These are phyloP conservation scores for Pyrrhura leucotis DNA, from an alignment of 2,797 vertebrate species.

Conservation along the genomic window DNA sequence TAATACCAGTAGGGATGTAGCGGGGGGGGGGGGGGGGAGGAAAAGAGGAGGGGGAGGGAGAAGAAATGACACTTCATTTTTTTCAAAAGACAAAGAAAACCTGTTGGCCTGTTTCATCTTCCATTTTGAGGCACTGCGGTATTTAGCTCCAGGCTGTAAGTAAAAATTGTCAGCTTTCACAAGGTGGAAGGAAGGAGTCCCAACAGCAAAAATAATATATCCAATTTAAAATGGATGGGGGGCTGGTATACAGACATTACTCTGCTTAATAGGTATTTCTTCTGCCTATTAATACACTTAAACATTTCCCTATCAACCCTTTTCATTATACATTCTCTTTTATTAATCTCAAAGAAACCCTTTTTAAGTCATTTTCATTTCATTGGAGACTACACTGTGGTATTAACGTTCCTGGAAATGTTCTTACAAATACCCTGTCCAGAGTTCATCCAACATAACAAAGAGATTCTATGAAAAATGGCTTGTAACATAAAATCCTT, in stretches of 20 bases:
- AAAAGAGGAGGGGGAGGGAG: neutral
- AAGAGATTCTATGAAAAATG: conserved; percentile 72
- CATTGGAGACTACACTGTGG: neutral
- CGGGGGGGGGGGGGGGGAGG: conserved; percentile 15
- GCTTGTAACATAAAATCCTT: conserved; percentile 72
- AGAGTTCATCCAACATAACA: conserved; percentile 67
- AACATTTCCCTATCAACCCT: neutral
- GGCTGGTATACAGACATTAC: neutral
- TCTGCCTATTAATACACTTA: neutral
- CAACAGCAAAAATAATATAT: conserved; percentile 26
- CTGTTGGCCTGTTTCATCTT: conserved; percentile 40
- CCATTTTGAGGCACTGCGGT: conserved; percentile 36
- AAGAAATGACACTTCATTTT: conserved; percentile 55
- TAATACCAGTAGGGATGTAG: neutral
- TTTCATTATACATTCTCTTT: neutral
- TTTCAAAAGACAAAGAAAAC: conserved; percentile 50
- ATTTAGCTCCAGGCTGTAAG: conserved; percentile 33
- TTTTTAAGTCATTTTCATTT: conserved; percentile 40
- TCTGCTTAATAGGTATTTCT: conserved; percentile 4
- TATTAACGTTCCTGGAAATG: conserved; percentile 31
- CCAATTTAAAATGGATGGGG: neutral
- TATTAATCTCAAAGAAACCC: neutral
- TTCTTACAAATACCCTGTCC: conserved; percentile 56
- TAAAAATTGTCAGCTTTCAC: conserved; percentile 26
- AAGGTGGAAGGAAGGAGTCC: conserved; percentile 11